phyloP scores from a whole-genome alignment of 2,113 vertebrate genomes.

The Pterocles gutturalis region DNA sequence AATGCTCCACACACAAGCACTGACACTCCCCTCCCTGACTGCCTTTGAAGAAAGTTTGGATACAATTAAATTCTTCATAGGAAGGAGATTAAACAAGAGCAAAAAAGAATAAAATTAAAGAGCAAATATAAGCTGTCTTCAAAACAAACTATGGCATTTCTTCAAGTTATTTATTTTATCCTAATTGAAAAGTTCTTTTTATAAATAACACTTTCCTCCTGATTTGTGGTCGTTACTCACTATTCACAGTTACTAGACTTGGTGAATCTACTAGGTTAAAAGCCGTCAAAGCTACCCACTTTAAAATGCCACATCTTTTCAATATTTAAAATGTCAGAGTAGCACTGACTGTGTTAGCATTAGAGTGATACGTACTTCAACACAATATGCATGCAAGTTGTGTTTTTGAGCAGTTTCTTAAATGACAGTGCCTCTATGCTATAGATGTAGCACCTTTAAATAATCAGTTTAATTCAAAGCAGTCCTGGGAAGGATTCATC shows the following conservation, averaged over 20 bases:
- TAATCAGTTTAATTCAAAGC: conserved; percentile 53
- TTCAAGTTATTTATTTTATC: conserved; percentile 5
- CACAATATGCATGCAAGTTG: background rate
- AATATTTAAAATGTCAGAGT: conserved; percentile 2
- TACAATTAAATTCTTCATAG: conserved; percentile 33
- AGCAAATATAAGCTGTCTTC: background rate
- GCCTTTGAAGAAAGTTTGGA: conserved; percentile 26
- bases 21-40: background rate
- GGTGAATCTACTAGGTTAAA: background rate
- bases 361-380: background rate
- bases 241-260: background rate
- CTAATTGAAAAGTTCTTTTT: conserved; percentile 3
- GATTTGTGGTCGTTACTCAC: background rate
- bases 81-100: conserved; percentile 27
- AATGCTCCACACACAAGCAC: background rate
- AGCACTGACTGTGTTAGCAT: background rate
- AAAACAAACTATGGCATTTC: conserved; percentile 24
- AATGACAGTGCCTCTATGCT: background rate
- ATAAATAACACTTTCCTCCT: background rate
- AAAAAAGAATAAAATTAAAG: background rate
- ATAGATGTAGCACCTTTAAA: conserved; percentile 48
- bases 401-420: conserved; percentile 27
- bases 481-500: conserved; percentile 22
- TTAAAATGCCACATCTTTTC: background rate
- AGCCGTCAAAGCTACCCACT: background rate